A percentile compares a stretch with the other conserved stretches of the same genome.
Evolutionary conservation across 1,140 invertebrate genomes (phyloP).

Genomic region (Drosophila pachea): DNA sequence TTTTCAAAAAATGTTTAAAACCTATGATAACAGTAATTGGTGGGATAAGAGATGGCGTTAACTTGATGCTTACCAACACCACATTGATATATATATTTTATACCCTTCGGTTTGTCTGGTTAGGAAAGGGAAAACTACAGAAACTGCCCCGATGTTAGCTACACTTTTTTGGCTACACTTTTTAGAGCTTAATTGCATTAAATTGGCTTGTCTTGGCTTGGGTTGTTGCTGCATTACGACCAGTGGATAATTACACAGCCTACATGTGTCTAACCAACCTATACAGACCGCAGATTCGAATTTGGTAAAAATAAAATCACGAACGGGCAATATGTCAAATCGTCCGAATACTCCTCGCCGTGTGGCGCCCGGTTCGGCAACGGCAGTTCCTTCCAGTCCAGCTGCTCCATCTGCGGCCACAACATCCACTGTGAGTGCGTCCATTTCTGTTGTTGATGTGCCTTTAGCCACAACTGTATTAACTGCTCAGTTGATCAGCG

Average conservation of each 20-base stretch:
- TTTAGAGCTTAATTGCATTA: constrained; percentile 43
- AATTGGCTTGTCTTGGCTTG: constrained; percentile 39
- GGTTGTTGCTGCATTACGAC: constrained; percentile 9
- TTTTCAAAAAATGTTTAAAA: too few relatives aligned
- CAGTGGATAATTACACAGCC: constrained; percentile 28
- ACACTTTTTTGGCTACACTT: constrained; percentile 35
- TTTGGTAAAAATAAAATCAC: constrained; percentile 7
- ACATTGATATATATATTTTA: too few relatives aligned
- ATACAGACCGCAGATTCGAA: constrained; percentile 24
- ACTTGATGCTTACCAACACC: too few relatives aligned
- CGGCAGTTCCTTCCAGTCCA: constrained; percentile 44
- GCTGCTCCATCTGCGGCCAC: constrained; percentile 4
- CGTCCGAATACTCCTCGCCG: constrained; percentile 61
- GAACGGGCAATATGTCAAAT: constrained; percentile 61
- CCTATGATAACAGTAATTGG: too few relatives aligned
- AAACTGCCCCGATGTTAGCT: not conserved
- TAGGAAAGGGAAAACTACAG: not conserved
- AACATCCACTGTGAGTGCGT: constrained; percentile 5
- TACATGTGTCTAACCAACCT: constrained; percentile 12
- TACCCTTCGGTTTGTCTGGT: too few relatives aligned
- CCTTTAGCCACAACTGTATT: constrained; percentile 39
- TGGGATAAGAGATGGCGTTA: too few relatives aligned
- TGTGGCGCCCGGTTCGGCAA: constrained; percentile 62
- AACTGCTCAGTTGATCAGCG: constrained; percentile 54
- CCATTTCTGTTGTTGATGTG: constrained; percentile 4